Evolutionary conservation across 2,113 vertebrate genomes (phyloP), one percentile per base, ranked within the genome.

Genomic region (Diglossa brunneiventris): DNA sequence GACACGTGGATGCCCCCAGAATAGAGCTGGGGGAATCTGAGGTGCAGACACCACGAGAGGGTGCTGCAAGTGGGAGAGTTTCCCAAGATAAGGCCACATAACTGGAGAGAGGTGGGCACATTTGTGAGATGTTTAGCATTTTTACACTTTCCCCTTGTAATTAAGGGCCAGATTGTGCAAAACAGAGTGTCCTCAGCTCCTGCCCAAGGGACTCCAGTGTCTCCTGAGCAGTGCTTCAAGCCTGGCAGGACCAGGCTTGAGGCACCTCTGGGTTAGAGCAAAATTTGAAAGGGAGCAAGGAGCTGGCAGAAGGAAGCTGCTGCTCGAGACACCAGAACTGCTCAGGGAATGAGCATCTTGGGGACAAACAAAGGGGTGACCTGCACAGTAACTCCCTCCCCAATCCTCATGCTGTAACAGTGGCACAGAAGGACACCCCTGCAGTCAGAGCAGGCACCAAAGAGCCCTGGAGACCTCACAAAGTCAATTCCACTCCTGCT

Each of bases 71-170:
- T 23, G 0, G 41, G 47, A 89, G 72, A 0, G 70, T 13, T 73
- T 35, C n/a, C 68, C 0, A 0, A 68, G 94, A 87, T 61, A 86
- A 79, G 63, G 72, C 72, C 17, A 58, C 74, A 30, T 35, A 83
- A 30, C 83, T 31, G 72, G 11, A 74, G 62, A 92, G 91, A 94
- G 87, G 88, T 95, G 80, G 73, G 69, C 15, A 16, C 95, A 91
- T 96, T 95, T 94, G 88, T 94, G 73, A 61, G 82, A 95, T 96
- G 92, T 62, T 95, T 94, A 23, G 69, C 91, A 95, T 96, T 95
- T 95, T 93, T 52, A 83, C 92, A 89, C 84, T 76, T 95, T 87
- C 87, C 87, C 81, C 64, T 92, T 41, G 46, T 52, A 91, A 94
- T 81, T 78, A 94, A 87, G 30, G 63, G 84, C 6, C 37, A 69